Evolutionary conservation across 2,113 vertebrate genomes (phyloP).

Genomic region (Colinus virginianus): DNA sequence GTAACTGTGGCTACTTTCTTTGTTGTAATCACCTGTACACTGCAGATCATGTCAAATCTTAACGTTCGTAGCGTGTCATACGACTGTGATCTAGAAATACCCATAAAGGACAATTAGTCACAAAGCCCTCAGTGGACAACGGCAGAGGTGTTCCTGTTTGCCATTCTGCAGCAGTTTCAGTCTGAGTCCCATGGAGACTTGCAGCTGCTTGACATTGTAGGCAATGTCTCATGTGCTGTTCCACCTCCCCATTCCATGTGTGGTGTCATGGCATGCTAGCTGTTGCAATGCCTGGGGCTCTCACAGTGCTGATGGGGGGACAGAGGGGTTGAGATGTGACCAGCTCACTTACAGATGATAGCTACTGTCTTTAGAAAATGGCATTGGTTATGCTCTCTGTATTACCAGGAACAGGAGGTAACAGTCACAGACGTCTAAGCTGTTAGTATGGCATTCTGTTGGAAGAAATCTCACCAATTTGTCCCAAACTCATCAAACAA

Average conservation of each 20-base stretch:
- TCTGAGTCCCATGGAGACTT: background rate
- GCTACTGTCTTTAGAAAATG: background rate
- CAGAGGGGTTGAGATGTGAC: rapidly evolving
- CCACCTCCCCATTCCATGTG: background rate
- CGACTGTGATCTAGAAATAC: background rate
- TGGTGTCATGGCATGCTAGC: too few relatives aligned
- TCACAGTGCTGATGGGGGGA: background rate
- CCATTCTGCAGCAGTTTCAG: background rate
- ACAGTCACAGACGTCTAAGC: background rate
- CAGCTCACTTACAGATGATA: background rate
- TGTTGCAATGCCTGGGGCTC: background rate
- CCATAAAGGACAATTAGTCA: background rate
- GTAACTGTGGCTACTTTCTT: background rate
- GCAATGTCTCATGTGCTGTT: background rate
- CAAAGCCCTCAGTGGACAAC: background rate
- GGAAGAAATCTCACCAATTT: background rate
- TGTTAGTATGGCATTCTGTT: background rate
- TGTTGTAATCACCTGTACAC: background rate
- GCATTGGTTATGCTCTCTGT: rapidly evolving
- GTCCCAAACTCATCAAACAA: background rate
- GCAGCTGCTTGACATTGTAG: background rate
- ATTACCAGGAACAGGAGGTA: background rate
- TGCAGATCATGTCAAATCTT: background rate
- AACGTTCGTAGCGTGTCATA: background rate
- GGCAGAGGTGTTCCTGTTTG: background rate